Base-by-base conservation (phyloP, 2,797 vertebrate genomes). In the Pteropus rufus region DNA sequence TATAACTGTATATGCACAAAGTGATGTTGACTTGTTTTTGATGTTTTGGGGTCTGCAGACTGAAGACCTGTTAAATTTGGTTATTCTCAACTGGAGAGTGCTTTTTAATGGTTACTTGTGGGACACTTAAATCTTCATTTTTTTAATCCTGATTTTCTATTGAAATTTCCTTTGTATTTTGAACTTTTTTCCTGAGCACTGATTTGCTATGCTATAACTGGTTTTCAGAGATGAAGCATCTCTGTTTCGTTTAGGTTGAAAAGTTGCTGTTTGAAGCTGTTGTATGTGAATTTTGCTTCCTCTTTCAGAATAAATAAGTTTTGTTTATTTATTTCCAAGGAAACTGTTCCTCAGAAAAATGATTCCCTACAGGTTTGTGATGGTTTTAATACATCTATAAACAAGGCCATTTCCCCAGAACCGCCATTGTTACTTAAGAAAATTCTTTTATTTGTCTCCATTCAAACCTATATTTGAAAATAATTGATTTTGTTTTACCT, bases 401-500 rank as follows among this genome's bases (percentile, higher is more conserved):
- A 73, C 77, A 95, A 92, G 89, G 83, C 89, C 26, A 77, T 96
- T 97, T 77, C 77, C 89, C 64, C 69, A n/a, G 82, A 91, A 70
- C 31, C 97, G 77, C 81, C 19, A 76, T 79, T 93, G 86, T 96
- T 80, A 83, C 80, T 97, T 97, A 82, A 75, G 85, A 94, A 65
- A 92, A 96, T 91, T 97, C 83, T 97, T 96, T 95, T 91, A 93
- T 89, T 96, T 97, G 58, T 89, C 70, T 15, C 3, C 91, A 52
- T 92, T 97, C 73, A 93, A 97, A 92, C 49, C 75, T 95, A 23
- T 97, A 67, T 97, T 95, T 94, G 87, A 97, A 72, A 97, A 84
- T 96, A 95, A 97, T 98, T 97, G 69, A 92, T 96, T 97, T 98
- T 94, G 76, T 96, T 65, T 94, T 97, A 80, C n/a, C 46, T 60